Evolutionary conservation across 2,113 vertebrate genomes (phyloP).

Genomic region (Gorsachius goisagi): DNA sequence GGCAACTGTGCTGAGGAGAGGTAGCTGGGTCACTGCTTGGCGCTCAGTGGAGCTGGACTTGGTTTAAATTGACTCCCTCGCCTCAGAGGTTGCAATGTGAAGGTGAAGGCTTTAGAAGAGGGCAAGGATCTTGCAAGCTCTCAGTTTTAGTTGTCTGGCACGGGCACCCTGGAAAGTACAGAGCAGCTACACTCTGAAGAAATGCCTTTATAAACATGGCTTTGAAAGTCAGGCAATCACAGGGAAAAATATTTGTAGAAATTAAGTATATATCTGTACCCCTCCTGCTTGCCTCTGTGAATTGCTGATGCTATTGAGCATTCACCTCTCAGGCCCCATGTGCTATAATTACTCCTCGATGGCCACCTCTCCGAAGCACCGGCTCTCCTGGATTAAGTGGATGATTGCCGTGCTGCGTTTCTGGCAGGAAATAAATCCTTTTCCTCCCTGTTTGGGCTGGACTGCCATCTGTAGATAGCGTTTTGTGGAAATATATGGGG

Average conservation of each 20-base stretch:
- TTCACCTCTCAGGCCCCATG: background rate
- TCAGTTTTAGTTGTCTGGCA: background rate
- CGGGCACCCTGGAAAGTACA: background rate
- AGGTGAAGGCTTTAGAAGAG: background rate
- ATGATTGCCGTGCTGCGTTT: background rate
- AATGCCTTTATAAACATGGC: background rate
- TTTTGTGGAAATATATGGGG: background rate
- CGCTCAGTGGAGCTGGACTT: rapidly evolving
- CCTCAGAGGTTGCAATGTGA: background rate
- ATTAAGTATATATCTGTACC: background rate
- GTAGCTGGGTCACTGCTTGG: rapidly evolving
- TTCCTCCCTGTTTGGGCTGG: background rate
- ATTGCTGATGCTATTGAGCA: background rate
- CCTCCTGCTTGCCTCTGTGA: background rate
- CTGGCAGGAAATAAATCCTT: background rate
- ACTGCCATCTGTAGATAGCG: background rate
- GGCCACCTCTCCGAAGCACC: background rate
- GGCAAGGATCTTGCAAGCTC: rapidly evolving
- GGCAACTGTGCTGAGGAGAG: rapidly evolving
- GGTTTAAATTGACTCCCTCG: rapidly evolving
- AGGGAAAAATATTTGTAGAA: background rate
- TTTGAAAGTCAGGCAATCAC: background rate
- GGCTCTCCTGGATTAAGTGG: background rate
- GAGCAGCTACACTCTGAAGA: background rate
- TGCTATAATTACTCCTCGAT: background rate